A percentile compares a stretch with the other conserved stretches of the same genome.
Conservation (phyloP, 2,888 invertebrate genomes). For the Linnaemya vulpina region DNA sequence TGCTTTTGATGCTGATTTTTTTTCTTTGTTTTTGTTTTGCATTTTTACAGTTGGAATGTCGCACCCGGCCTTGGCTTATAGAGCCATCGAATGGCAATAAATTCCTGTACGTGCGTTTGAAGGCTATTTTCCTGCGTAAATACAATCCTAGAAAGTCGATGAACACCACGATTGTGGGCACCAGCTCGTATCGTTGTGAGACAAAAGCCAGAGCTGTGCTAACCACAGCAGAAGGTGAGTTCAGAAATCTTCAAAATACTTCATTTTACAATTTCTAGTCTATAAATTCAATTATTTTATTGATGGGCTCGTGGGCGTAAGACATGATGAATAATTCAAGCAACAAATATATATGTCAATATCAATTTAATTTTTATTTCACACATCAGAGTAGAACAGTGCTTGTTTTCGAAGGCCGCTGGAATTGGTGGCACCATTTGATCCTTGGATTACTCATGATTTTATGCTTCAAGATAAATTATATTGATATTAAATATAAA, state of each 20-base stretch:
- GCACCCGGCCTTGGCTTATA: conserved; percentile 91
- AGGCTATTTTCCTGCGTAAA: conserved; percentile 85
- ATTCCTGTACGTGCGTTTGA: conserved; percentile 91
- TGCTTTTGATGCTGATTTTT: conserved; percentile 2
- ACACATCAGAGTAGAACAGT: no score
- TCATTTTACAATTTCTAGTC: no score
- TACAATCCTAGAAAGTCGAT: conserved; percentile 84
- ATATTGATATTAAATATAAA: no score
- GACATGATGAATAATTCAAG: no score
- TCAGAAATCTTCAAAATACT: background rate
- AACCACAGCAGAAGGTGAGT: conserved; percentile 86
- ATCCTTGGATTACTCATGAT: no score
- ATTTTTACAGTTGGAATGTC: conserved; percentile 88
- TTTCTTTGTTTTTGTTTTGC: background rate
- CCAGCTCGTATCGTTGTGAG: conserved; percentile 86
- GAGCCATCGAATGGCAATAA: conserved; percentile 88
- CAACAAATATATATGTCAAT: no score
- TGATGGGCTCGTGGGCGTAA: no score
- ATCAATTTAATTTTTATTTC: no score
- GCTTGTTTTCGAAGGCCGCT: no score
- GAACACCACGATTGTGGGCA: conserved; percentile 85
- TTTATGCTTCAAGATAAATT: no score
- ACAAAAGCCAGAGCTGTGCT: conserved; percentile 91
- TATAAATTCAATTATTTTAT: no score
- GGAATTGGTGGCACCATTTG: no score